Evolutionary conservation across 2,113 vertebrate genomes (phyloP).

Genomic region (Tychaedon coryphoeus): DNA sequence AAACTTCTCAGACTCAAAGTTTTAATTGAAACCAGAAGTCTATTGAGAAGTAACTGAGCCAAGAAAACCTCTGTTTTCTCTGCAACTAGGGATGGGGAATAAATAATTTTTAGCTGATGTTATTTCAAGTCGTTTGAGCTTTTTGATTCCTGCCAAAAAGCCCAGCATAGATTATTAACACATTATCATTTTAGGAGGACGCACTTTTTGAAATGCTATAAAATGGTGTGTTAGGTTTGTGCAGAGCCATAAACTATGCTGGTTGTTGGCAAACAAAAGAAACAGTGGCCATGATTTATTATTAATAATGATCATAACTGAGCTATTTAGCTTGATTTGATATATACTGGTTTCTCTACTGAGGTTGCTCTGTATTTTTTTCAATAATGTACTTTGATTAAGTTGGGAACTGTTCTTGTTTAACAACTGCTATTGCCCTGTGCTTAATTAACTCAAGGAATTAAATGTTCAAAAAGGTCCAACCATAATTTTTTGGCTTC

Average conservation of each 20-base stretch:
- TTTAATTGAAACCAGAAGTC: constrained; percentile 83
- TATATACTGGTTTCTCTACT: background rate
- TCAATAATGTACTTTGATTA: background rate
- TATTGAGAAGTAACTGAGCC: constrained; percentile 70
- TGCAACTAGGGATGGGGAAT: constrained; percentile 69
- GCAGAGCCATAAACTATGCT: background rate
- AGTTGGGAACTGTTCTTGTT: background rate
- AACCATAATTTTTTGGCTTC: background rate
- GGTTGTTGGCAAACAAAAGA: constrained; percentile 9
- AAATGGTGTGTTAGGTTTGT: constrained; percentile 10
- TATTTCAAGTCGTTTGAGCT: constrained; percentile 72
- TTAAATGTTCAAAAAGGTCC: background rate
- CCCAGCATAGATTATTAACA: constrained; percentile 69
- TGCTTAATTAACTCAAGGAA: background rate
- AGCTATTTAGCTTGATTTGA: constrained; percentile 11
- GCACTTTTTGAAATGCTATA: constrained; percentile 21
- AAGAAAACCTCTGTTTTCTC: constrained; percentile 75
- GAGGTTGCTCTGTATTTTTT: background rate
- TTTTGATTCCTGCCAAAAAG: constrained; percentile 63
- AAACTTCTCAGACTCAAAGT: constrained; percentile 58
- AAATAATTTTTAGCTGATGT: constrained; percentile 74
- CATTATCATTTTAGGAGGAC: constrained; percentile 65
- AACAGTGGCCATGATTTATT: constrained; percentile 32
- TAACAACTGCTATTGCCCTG: background rate
- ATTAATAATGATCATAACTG: constrained; percentile 5